Percentiles rank a stretch among this genome's conserved stretches.
These are phyloP conservation scores for Myocastor coypus DNA, from an alignment of 2,113 vertebrate species.

Conservation along the genomic window DNA sequence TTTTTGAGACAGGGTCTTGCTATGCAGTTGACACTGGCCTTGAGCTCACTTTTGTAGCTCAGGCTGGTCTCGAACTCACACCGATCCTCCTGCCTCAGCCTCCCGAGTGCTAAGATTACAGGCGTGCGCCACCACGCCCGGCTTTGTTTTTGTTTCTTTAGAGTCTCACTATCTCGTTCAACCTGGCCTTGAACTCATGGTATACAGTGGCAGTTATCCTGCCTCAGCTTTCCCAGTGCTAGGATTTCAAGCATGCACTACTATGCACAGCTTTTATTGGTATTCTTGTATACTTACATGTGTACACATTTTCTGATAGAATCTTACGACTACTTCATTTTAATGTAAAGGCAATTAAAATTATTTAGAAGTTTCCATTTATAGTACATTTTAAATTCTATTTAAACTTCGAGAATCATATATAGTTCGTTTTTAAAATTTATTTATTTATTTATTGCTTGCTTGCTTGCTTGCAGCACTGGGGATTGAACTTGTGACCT, in stretches of 20 bases:
- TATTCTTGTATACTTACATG: not conserved
- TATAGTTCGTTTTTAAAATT: slow-evolving; percentile 16
- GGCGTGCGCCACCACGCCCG: not conserved
- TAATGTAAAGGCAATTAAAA: not conserved
- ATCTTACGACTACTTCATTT: slow-evolving; percentile 14
- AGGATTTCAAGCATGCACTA: not conserved
- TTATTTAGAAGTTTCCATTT: slow-evolving; percentile 11
- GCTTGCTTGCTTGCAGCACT: no score
- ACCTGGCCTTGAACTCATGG: not conserved
- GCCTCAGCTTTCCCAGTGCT: not conserved
- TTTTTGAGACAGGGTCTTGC: not conserved
- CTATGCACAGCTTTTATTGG: not conserved
- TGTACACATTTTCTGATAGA: slow-evolving; percentile 12
- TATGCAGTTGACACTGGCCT: no score
- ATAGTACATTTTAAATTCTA: slow-evolving; percentile 15
- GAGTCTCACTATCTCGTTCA: not conserved
- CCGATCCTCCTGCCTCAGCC: not conserved
- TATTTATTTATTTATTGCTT: no score
- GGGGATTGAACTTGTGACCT: no score
- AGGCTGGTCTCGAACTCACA: not conserved
- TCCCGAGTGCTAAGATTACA: not conserved
- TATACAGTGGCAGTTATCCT: not conserved
- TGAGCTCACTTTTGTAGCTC: no score
- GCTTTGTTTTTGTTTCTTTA: not conserved
- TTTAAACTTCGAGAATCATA: slow-evolving; percentile 5